Percentiles rank a stretch among this genome's conserved stretches.
Evolutionary conservation across 2,113 vertebrate species (phyloP).

Genomic region (Dissostichus mawsoni): DNA sequence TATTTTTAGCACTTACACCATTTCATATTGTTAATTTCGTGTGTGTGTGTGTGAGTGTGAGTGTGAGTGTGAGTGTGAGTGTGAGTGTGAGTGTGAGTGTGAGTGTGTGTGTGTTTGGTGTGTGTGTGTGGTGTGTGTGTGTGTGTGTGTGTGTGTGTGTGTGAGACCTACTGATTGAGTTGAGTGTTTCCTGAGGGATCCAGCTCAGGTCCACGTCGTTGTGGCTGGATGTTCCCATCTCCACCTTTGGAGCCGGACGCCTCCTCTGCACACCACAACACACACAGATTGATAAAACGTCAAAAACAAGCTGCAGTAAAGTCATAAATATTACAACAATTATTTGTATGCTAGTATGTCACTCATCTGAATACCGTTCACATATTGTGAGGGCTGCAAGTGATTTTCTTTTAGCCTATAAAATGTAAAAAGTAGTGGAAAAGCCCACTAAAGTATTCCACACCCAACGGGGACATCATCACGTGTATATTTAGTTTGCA

Average conservation of each 20-base stretch:
- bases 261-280: slow-evolving; percentile 84
- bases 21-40: too few species aligned
- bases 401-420: too few species aligned
- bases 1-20: too few species aligned
- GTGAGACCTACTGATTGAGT: slow-evolving; percentile 93
- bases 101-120: background rate
- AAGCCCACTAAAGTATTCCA: too few species aligned
- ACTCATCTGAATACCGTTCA: too few species aligned
- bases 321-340: too few species aligned
- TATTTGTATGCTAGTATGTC: too few species aligned
- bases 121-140: background rate
- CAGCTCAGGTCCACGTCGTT: slow-evolving; percentile 98
- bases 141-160: background rate
- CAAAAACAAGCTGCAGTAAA: too few species aligned
- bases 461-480: too few species aligned
- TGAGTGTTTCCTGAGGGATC: slow-evolving; percentile 98
- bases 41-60: background rate
- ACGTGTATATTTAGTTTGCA: background rate
- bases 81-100: background rate
- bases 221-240: slow-evolving; percentile 96
- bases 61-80: background rate
- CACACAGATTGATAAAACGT: background rate
- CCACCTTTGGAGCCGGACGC: slow-evolving; percentile 93
- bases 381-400: too few species aligned
- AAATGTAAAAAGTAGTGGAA: too few species aligned